A percentile compares a stretch with the other conserved stretches of the same genome.
Conservation (phyloP, 2,888 invertebrate species). For the Agrypnus murinus region DNA sequence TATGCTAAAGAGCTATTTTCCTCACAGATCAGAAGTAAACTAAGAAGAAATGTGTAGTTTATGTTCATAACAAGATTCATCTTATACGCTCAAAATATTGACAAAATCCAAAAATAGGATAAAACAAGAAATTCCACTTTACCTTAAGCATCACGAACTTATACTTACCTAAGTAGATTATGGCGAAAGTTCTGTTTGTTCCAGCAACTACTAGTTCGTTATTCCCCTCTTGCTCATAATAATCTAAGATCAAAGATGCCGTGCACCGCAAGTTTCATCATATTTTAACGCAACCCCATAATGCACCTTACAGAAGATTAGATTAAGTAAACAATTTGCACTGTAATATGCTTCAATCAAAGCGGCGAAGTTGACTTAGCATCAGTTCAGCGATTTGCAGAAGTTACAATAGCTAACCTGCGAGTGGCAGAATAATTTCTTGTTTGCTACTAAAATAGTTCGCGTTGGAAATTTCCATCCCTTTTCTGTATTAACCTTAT, state of each 20-base stretch:
- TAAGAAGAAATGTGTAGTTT: no score
- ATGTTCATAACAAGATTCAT: no score
- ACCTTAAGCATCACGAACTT: background rate
- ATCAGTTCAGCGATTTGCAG: slow-evolving; percentile 56
- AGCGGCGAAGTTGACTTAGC: slow-evolving; percentile 56
- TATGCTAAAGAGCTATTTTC: no score
- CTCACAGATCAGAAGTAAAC: no score
- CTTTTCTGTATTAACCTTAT: slow-evolving; percentile 5
- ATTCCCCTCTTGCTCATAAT: slow-evolving; percentile 24
- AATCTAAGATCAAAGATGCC: slow-evolving; percentile 37
- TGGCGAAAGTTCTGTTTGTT: slow-evolving; percentile 17
- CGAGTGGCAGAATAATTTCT: slow-evolving; percentile 52
- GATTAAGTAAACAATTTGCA: slow-evolving; percentile 61
- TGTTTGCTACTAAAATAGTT: slow-evolving; percentile 6
- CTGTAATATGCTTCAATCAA: slow-evolving; percentile 59
- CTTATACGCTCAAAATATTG: no score
- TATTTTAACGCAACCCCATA: slow-evolving; percentile 33
- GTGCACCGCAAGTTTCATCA: slow-evolving; percentile 27
- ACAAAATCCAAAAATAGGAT: no score
- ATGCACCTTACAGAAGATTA: slow-evolving; percentile 55
- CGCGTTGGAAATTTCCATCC: slow-evolving; percentile 22
- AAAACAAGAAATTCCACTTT: background rate
- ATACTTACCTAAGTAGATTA: slow-evolving; percentile 20
- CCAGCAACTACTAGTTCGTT: slow-evolving; percentile 25
- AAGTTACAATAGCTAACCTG: slow-evolving; percentile 59